Evolutionary conservation across 2,113 vertebrate species (phyloP), one percentile per base, ranked within the genome.

Genomic region (Bos indicus): DNA sequence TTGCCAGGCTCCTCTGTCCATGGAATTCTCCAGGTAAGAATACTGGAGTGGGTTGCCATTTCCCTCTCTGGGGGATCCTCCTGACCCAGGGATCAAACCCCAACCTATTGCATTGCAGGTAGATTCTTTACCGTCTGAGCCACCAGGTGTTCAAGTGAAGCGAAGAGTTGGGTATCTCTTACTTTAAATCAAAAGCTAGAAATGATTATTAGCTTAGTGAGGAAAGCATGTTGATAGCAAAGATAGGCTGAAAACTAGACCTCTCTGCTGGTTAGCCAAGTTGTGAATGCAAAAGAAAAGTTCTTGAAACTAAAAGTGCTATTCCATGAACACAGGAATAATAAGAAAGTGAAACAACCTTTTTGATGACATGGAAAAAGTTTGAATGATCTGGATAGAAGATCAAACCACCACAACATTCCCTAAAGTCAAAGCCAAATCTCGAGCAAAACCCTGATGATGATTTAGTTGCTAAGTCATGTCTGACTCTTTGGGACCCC

Each of bases 401-500:
- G 11, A 36, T 54, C 51, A 82, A 8, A 82, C 51, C 2, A 4
- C 48, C 33, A 36, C 51, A 23, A 25, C 33, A 54, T 54, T 82
- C 21, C 51, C 33, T 83, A 5, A 83, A 54, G 51, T 33, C 46
- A 80, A 80, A 80, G 46, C 78, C 81, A 83, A 83, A 83, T 36
- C 81, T 54, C 33, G 2, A 36, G 21, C 21, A 83, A 81, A 54
- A 52, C 51, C 51, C 19, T 36, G n/a, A 83, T 23, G n/a, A 40
- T 74, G n/a, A 40, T 74, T 40, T 40, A 40, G 67, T 74, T 5
- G 2, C 10, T 23, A 74, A 74, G 19, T 13, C 5, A 0, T 23
- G 19, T 23, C 67, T 0, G 10, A 74, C 67, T 6, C 64, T 71
- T 5, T 23, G 10, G 0, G 2, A 74, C n/a, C n/a, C 21, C 10